A percentile compares a stretch with the other conserved stretches of the same genome.
These are phyloP conservation scores for Haemorhous mexicanus DNA, from an alignment of 2,113 vertebrate species.

Conservation along the genomic window DNA sequence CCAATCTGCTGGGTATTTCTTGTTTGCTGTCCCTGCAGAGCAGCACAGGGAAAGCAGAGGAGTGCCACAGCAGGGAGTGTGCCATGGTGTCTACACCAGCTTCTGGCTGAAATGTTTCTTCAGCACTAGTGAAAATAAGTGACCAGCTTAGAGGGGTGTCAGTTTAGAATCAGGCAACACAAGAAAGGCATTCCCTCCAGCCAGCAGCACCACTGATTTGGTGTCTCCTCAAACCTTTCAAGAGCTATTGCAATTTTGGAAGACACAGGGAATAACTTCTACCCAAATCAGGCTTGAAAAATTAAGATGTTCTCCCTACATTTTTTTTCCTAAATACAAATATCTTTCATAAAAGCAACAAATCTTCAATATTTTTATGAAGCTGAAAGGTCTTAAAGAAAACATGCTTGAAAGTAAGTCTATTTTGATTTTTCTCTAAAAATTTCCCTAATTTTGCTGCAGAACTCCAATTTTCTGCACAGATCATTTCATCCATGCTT, in stretches of 20 bases:
- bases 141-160: background rate
- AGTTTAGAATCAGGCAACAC: background rate
- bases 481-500: background rate
- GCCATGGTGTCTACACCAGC: background rate
- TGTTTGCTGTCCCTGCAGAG: background rate
- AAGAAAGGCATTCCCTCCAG: background rate
- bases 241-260: background rate
- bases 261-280: rapidly evolving
- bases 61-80: rapidly evolving
- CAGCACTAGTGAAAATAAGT: background rate
- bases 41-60: background rate
- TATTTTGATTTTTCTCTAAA: background rate
- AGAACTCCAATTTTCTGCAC: background rate
- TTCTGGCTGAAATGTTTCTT: background rate
- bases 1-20: background rate
- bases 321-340: background rate
- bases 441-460: background rate
- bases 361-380: background rate
- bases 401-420: background rate
- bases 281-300: background rate
- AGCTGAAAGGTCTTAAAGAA: background rate
- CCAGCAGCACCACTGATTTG: rapidly evolving
- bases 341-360: background rate
- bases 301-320: rapidly evolving
- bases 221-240: background rate